Conservation (phyloP, 2,888 invertebrate species). For the Drosophila hamatofila region DNA sequence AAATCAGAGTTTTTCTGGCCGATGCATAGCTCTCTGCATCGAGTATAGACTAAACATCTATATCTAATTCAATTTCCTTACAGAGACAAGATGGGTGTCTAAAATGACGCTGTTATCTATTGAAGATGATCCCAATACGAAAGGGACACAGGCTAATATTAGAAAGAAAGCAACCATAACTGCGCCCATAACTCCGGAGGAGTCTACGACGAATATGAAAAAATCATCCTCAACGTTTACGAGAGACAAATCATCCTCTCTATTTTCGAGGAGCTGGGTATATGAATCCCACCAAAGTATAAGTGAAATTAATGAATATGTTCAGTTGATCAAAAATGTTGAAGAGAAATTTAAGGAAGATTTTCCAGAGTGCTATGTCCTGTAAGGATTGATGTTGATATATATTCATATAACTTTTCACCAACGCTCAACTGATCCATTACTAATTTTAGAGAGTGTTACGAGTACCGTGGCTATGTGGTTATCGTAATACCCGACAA, state of each 20-base stretch:
- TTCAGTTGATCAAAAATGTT: slow-evolving; percentile 2
- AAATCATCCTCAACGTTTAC: neutral
- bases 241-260: neutral
- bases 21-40: too few species aligned
- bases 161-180: neutral
- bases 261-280: neutral
- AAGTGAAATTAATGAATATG: neutral
- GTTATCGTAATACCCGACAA: slow-evolving; percentile 88
- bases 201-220: neutral
- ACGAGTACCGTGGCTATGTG: slow-evolving; percentile 87
- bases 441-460: slow-evolving; percentile 86
- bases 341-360: slow-evolving; percentile 26
- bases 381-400: slow-evolving; percentile 24
- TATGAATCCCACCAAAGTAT: neutral
- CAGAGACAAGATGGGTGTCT: neutral
- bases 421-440: neutral
- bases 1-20: neutral
- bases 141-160: slow-evolving; percentile 2
- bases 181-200: too few species aligned
- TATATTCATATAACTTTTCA: neutral
- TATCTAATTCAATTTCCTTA: neutral
- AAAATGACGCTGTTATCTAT: neutral
- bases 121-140: neutral
- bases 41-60: neutral
- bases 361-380: slow-evolving; percentile 41